phyloP scores from a whole-genome alignment of 2,113 vertebrate species.

The Zootoca vivipara region DNA sequence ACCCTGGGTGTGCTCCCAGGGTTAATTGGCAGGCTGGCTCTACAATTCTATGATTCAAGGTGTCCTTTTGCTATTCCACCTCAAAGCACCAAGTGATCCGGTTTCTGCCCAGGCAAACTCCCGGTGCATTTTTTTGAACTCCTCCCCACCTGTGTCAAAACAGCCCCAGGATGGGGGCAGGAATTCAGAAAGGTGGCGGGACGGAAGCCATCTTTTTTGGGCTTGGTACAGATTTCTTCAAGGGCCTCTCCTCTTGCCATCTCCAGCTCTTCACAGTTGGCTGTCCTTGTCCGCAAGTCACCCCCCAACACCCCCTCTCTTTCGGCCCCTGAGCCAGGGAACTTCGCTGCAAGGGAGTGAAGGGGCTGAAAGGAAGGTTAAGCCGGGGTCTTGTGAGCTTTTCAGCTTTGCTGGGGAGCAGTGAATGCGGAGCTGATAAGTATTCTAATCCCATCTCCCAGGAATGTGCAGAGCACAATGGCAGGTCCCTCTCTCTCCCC shows the following conservation, averaged over 20 bases:
- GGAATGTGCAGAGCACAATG: constrained; percentile 31
- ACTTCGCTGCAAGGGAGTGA: neutral
- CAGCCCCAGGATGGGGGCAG: too few species aligned
- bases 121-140: neutral
- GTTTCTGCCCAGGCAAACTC: neutral
- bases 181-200: too few species aligned
- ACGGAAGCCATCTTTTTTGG: too few species aligned
- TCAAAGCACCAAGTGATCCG: neutral
- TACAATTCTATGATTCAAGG: too few species aligned
- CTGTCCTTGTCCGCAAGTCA: too few species aligned
- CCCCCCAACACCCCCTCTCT: neutral
- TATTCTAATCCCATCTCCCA: constrained; percentile 23
- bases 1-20: neutral
- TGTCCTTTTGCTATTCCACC: neutral
- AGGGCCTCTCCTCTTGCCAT: neutral
- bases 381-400: constrained; percentile 15
- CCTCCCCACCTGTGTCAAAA: neutral
- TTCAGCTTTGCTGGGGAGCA: constrained; percentile 7
- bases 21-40: neutral
- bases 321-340: neutral
- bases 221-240: neutral
- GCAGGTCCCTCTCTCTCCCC: neutral
- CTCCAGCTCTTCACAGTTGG: neutral
- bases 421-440: constrained; percentile 28
- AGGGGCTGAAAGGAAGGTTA: constrained; percentile 27